Conservation (phyloP, 2,797 vertebrate species). For the Remorina albescens region DNA sequence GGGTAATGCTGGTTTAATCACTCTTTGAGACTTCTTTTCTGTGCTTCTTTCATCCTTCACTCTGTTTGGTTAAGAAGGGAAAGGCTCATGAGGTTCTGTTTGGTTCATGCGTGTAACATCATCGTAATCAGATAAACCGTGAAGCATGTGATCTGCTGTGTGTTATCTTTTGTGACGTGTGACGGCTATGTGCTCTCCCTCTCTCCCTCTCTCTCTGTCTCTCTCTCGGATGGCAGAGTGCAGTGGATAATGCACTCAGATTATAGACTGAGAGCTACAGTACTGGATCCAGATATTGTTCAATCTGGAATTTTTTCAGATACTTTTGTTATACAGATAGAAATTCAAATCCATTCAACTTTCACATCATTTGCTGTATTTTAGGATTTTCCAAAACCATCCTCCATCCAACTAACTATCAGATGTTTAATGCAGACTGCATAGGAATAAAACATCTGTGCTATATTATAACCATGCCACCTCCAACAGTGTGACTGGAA, state of each 20-base stretch:
- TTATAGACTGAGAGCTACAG: slow-evolving; percentile 20
- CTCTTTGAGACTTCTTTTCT: slow-evolving; percentile 30
- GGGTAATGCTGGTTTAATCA: slow-evolving; percentile 57
- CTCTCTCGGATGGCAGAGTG: slow-evolving; percentile 27
- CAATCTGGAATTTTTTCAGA: slow-evolving; percentile 10
- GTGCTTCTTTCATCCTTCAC: slow-evolving; percentile 34
- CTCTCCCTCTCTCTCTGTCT: too few species aligned
- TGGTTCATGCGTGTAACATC: slow-evolving; percentile 18
- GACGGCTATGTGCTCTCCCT: slow-evolving; percentile 19
- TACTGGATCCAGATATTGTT: slow-evolving; percentile 27
- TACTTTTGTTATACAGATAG: background rate
- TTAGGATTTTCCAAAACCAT: slow-evolving; percentile 1
- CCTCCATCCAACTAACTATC: background rate
- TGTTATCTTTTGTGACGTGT: background rate
- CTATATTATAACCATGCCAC: slow-evolving; percentile 25
- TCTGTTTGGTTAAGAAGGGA: slow-evolving; percentile 25
- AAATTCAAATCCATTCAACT: background rate
- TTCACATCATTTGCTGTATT: background rate
- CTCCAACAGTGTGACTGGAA: slow-evolving; percentile 32
- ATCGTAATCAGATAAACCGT: slow-evolving; percentile 15
- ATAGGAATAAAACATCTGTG: slow-evolving; percentile 17
- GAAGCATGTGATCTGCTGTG: slow-evolving; percentile 3
- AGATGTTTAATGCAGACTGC: slow-evolving; percentile 6
- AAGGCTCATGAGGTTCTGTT: slow-evolving; percentile 27
- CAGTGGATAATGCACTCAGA: slow-evolving; percentile 17